Evolutionary conservation across 2,113 vertebrate genomes (phyloP).

Genomic region (Myiozetetes cayanensis): DNA sequence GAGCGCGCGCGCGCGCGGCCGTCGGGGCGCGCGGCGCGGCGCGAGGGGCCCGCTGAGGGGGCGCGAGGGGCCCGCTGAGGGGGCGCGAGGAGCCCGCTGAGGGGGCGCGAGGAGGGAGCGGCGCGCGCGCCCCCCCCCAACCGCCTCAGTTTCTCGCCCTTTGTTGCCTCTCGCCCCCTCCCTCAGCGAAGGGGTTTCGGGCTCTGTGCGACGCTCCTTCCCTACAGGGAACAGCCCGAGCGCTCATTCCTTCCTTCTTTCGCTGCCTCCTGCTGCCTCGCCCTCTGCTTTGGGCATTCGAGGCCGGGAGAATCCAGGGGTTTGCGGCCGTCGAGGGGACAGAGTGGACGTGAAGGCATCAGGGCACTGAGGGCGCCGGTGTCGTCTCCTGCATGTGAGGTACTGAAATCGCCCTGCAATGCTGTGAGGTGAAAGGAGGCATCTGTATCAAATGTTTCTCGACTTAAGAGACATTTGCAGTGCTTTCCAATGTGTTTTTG

Average conservation of each 20-base stretch:
- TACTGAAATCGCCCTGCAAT: not conserved
- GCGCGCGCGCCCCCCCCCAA: no score
- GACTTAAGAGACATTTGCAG: not conserved
- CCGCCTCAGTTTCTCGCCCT: not conserved
- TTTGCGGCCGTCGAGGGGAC: not conserved
- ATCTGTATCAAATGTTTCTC: not conserved
- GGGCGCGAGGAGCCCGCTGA: no score
- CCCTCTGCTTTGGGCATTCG: not conserved
- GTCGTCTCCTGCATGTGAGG: not conserved
- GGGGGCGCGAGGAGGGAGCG: fast-evolving
- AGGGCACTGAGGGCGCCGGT: not conserved
- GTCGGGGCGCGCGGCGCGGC: not conserved
- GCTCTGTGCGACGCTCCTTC: not conserved
- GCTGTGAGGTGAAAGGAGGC: not conserved
- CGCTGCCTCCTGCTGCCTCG: not conserved
- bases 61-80: no score
- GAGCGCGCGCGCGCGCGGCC: no score
- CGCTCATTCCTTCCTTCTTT: not conserved
- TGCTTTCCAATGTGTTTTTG: not conserved
- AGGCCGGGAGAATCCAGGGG: not conserved
- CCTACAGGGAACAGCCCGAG: not conserved
- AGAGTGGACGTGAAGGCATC: not conserved
- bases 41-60: no score
- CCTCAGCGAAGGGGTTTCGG: fast-evolving
- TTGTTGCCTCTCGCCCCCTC: not conserved